Base-by-base conservation (phyloP, 2,113 vertebrate species). In the Ictalurus punctatus region DNA sequence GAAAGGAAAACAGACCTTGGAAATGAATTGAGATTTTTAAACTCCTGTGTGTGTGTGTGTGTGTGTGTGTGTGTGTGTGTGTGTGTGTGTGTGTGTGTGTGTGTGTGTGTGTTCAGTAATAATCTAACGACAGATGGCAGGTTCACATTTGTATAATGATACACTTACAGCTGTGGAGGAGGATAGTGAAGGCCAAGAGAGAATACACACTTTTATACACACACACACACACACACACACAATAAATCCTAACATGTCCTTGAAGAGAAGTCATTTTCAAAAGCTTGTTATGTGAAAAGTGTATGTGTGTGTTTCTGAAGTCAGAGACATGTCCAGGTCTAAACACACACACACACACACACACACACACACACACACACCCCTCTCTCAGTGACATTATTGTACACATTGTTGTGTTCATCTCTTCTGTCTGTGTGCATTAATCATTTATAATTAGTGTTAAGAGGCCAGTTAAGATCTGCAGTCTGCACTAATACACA, bases 101-200 rank as follows among this genome's bases (percentile, higher is more conserved):
- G 44, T n/a, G 78, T 80, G 78, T 80, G 52, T 80, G 78, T 80
- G 48, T 80, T 80, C 78, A 80, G 78, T 80, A 80, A 56, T 80
- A 56, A 56, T 56, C 78, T 56, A 80, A 80, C 16, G 23, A 56
- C 78, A 80, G 78, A 80, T 80, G 78, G 78, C 56, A 56, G 52
- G 48, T 6, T 80, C 78, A 56, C 27, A 80, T 80, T 80, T 80
- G 48, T 80, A 80, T 80, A 80, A 80, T 80, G 78, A 80, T 80
- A 80, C 78, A 80, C 48, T 80, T 80, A 80, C 78, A 80, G 78
- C 52, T 80, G 78, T 80, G 78, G 27, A 80, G 78, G 78, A 80
- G 78, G 78, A 80, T 30, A 80, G 52, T 80, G 78, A 80, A 56
- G 52, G 78, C 78, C 78, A 80, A 80, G 25, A n/a, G 44, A n/a